These are phyloP conservation scores for Pseudorectes ferrugineus DNA, from an alignment of 2,113 vertebrate species.

Conservation along the genomic window DNA sequence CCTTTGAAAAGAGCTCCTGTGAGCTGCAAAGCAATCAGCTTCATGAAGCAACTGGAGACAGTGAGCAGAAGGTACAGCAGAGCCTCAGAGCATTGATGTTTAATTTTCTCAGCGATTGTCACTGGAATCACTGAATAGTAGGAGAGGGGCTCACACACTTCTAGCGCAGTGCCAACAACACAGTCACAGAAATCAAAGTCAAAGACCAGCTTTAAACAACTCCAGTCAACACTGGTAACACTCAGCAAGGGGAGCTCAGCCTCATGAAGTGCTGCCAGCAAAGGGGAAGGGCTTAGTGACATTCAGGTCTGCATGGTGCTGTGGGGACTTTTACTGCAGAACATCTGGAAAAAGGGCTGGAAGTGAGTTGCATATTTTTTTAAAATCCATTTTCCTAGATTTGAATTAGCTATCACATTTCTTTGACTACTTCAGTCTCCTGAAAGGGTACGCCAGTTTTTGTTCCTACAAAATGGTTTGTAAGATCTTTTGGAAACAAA, in stretches of 20 bases:
- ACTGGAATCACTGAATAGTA: background rate
- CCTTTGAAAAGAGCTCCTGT: background rate
- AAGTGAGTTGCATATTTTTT: background rate
- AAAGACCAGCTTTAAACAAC: background rate
- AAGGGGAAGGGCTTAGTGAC: background rate
- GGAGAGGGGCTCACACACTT: background rate
- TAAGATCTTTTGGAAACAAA: background rate
- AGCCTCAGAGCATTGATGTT: background rate
- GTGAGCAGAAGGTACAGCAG: background rate
- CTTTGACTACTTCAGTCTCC: background rate
- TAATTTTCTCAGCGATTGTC: background rate
- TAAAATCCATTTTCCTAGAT: background rate
- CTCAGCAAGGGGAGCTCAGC: background rate
- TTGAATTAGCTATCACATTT: background rate
- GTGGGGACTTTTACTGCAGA: background rate
- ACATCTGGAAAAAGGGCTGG: background rate
- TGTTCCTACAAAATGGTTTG: background rate
- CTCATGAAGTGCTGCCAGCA: background rate
- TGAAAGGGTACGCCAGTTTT: background rate
- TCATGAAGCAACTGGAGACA: background rate
- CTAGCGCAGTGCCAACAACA: background rate
- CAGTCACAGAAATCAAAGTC: background rate
- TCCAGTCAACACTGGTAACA: background rate
- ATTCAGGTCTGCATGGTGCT: background rate
- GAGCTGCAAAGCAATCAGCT: background rate